Conservation (phyloP, 2,888 invertebrate genomes). For the Antheraea yamamai region DNA sequence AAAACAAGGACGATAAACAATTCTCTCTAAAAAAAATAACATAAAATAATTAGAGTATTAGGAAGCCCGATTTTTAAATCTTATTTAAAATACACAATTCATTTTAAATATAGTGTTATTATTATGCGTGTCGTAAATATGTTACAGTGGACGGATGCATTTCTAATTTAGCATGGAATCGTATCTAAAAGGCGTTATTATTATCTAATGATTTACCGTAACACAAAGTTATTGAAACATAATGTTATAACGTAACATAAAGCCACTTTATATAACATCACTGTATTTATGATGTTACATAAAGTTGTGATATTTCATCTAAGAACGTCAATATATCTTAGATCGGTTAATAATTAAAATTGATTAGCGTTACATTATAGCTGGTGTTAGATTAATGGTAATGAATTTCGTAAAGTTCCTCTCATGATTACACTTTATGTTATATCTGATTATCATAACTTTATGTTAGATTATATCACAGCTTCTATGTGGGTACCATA, state of each 20-base stretch:
- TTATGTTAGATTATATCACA: constrained; percentile 13
- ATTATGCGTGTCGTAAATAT: not conserved
- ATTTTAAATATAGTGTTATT: not conserved
- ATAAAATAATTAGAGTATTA: not conserved
- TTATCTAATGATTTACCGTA: constrained; percentile 10
- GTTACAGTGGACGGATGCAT: constrained; percentile 2
- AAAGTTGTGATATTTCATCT: not conserved
- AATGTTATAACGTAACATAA: not conserved
- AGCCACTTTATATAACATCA: constrained; percentile 1
- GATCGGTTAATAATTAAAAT: not conserved
- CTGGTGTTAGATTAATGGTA: not conserved
- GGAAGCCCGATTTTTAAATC: constrained; percentile 8
- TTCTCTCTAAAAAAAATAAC: not conserved
- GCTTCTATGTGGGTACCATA: not conserved
- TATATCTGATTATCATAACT: not conserved
- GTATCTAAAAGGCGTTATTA: not conserved
- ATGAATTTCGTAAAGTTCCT: not conserved
- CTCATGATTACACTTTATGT: not conserved
- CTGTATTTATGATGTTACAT: not conserved
- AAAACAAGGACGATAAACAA: not conserved
- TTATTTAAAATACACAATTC: not conserved
- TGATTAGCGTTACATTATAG: not conserved
- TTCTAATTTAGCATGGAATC: not conserved
- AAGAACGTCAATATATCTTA: constrained; percentile 3
- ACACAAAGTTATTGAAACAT: constrained; percentile 19